Evolutionary conservation across 2,797 vertebrate genomes (phyloP), one percentile per base, ranked within the genome.

Genomic region (Sitta carolinensis): DNA sequence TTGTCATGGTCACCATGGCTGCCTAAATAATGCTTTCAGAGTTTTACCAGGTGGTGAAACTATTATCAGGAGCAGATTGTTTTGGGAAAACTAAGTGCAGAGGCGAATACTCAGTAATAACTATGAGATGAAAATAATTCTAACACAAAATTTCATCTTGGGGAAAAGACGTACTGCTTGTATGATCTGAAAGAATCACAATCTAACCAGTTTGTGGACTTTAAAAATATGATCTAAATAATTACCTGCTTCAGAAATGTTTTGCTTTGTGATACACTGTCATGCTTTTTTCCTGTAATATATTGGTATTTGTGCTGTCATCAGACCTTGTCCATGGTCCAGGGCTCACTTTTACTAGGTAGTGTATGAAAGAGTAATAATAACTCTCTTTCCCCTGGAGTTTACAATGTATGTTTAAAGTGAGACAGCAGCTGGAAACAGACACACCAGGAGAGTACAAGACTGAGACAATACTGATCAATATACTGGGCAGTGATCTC

Each of bases 321-420:
- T 84, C 47, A 54, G 78, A 50, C 16, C 9, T 22, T 73, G 27
- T 13, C 18, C 10, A 5, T 27, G 4, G 13, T 68, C 40, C 34
- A 51, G 29, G 34, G 27, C n/a, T 55, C 13, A 23, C 15, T 58
- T 59, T 17, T 30, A 16, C 13, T 36, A 29, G 50, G 7, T 38
- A 26, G 9, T 58, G 13, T 18, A 38, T 67, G 78, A 78, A 63
- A 43, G 69, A 70, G 10, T 36, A 36, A 64, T 26, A 74, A 63
- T 14, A 73, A 42, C 6, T 45, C 4, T 75, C 17, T 78, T 84
- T 57, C 47, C 22, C 0, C 0, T n/a, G 27, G 6, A 81, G 51
- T 76, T 94, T 90, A 34, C 48, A 70, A 10, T 34, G 7, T 51
- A 14, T 43, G 5, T 64, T 78, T 78, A 67, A 86, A 57, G n/a